phyloP scores from a whole-genome alignment of 2,797 vertebrate species.

The Scyliorhinus canicula region DNA sequence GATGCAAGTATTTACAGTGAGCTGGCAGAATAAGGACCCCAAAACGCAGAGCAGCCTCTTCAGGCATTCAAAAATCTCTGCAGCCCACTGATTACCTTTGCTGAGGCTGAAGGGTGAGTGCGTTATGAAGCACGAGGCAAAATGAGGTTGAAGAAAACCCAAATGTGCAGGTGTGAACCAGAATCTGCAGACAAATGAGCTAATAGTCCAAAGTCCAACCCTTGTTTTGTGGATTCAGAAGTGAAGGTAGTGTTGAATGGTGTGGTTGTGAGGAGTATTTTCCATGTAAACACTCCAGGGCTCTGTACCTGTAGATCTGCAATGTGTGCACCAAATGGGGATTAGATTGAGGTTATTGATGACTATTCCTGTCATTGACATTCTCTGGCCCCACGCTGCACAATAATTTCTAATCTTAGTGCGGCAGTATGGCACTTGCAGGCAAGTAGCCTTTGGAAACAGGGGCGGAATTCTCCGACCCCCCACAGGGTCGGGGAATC shows the following conservation, averaged over 20 bases:
- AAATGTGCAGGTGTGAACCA: not conserved
- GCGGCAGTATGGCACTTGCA: not conserved
- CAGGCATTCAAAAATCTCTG: not conserved
- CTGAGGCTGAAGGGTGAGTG: not conserved
- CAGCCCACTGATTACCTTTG: not conserved
- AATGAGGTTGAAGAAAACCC: not conserved
- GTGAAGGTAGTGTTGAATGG: not conserved
- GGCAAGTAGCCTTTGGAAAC: not conserved
- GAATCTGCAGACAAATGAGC: not conserved
- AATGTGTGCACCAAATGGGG: not conserved
- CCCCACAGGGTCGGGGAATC: no score
- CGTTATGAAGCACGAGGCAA: not conserved
- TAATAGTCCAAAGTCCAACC: not conserved
- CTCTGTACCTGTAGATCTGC: not conserved
- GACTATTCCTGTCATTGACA: not conserved
- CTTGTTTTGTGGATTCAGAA: not conserved
- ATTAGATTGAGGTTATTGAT: not conserved
- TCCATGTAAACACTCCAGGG: no score
- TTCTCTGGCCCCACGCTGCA: not conserved
- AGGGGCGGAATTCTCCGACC: no score
- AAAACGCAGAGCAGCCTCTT: not conserved
- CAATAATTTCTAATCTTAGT: not conserved
- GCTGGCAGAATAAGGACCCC: not conserved
- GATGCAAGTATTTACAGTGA: not conserved
- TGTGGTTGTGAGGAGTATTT: not conserved